Evolutionary conservation across 2,113 vertebrate genomes (phyloP).

Genomic region (Emberiza fucata): DNA sequence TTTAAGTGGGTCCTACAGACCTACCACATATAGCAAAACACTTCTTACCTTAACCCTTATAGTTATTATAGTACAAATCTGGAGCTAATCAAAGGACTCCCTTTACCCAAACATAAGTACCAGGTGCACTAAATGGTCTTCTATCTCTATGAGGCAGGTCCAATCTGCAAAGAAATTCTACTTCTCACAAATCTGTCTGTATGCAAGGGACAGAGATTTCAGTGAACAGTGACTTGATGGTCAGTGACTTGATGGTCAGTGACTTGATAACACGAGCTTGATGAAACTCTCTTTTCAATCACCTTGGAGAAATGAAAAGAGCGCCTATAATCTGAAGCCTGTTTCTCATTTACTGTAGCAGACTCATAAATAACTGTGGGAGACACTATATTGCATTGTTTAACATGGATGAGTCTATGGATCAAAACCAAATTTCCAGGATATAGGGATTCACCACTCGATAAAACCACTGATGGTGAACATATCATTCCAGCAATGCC

Average conservation of each 20-base stretch:
- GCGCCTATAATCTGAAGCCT: background rate
- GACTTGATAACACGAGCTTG: background rate
- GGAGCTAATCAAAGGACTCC: background rate
- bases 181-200: background rate
- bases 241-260: background rate
- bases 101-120: background rate
- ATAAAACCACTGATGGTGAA: background rate
- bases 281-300: background rate
- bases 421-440: slow-evolving; percentile 6
- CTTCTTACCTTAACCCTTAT: background rate
- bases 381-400: background rate
- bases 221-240: background rate
- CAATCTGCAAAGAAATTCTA: background rate
- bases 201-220: background rate
- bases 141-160: background rate
- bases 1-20: background rate
- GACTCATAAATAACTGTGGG: background rate
- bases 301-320: background rate
- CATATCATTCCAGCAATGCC: background rate
- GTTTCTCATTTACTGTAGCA: background rate
- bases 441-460: background rate
- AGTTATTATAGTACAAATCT: background rate
- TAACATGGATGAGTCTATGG: background rate
- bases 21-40: background rate
- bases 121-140: background rate